Evolutionary conservation across 1,140 invertebrate genomes (phyloP), one percentile per base, ranked within the genome.

Genomic region (Ceratosolen solmsi): DNA sequence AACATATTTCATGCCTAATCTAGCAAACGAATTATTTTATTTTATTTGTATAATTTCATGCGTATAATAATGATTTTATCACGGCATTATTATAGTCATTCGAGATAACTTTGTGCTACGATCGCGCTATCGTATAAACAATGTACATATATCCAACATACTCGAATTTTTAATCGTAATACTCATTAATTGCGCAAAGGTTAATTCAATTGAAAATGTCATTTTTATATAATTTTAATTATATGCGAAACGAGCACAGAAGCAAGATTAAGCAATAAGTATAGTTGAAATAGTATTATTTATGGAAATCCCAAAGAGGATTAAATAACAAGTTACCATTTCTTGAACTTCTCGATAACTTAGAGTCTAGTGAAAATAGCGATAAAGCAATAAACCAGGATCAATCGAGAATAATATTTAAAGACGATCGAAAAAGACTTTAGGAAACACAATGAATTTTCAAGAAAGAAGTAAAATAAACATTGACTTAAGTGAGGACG

Each of bases 341-440:
- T 68, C 33, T 22, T 38, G 63, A 38, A 38, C 33, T 68, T n/a
- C 33, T 68, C 33, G 33, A 68, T 68, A 38, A 38, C 1, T 38
- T 68, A 38, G 15, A 38, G 33, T 38, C 33, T n/a, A 68, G 33
- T 68, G 27, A 9, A 65, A 36, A 65, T 36, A 20, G 27, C 4
- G 27, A 30, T 63, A 63, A 63, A 63, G 30, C 33, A 65, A 65
- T 65, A 36, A 65, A 65, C 17, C 27, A 65, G 27, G 60, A 36
- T 65, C 30, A 20, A 65, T 65, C 13, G 17, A 36, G 60, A 65
- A 8, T 36, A 36, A 36, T 15, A 36, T 65, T 36, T 36, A 33
- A 65, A 54, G 51, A 54, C 17, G 51, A 22, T 54, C 5, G 20
- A 54, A 54, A 54, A 54, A 54, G 20, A 5, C 11, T 54, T 54